Conservation (phyloP, 2,888 invertebrate genomes). For the Chesias legatella region DNA sequence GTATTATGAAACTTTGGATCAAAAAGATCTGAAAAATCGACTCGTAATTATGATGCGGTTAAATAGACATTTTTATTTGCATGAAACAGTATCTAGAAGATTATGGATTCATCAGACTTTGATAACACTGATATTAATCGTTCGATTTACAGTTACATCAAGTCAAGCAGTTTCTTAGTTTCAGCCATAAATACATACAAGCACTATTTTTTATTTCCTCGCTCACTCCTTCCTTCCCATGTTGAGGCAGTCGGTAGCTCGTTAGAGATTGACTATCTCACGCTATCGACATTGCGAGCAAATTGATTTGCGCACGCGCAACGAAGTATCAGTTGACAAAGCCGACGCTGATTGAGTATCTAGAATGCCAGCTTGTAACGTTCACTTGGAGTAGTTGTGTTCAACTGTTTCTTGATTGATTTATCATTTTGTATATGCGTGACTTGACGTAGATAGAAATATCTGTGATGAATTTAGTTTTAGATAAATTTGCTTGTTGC, state of each 20-base stretch:
- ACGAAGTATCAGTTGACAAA: conserved; percentile 52
- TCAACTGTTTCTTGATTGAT: conserved; percentile 14
- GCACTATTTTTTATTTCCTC: conserved; percentile 1
- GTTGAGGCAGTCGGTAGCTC: conserved; percentile 45
- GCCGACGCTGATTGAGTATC: conserved; percentile 50
- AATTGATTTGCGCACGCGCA: conserved; percentile 68
- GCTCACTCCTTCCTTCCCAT: conserved; percentile 27
- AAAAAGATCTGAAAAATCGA: too few species aligned
- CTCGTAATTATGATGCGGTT: too few species aligned
- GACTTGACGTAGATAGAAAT: conserved; percentile 11
- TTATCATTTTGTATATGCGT: conserved; percentile 10
- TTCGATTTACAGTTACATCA: too few species aligned
- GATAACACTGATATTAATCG: too few species aligned
- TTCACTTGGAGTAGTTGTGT: conserved; percentile 3
- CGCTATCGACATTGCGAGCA: conserved; percentile 58
- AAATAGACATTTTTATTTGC: too few species aligned
- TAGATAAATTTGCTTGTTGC: conserved; percentile 2
- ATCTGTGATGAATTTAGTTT: conserved; percentile 6
- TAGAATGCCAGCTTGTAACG: conserved; percentile 16
- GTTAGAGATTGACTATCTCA: conserved; percentile 57
- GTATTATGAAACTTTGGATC: too few species aligned
- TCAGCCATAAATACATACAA: not conserved
- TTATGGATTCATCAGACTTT: too few species aligned
- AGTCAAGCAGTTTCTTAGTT: too few species aligned
- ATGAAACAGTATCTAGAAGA: too few species aligned